A percentile compares a stretch with the other conserved stretches of the same genome.
These are phyloP conservation scores for Ceraclea dissimilis DNA, from an alignment of 2,888 invertebrate species.

Conservation along the genomic window DNA sequence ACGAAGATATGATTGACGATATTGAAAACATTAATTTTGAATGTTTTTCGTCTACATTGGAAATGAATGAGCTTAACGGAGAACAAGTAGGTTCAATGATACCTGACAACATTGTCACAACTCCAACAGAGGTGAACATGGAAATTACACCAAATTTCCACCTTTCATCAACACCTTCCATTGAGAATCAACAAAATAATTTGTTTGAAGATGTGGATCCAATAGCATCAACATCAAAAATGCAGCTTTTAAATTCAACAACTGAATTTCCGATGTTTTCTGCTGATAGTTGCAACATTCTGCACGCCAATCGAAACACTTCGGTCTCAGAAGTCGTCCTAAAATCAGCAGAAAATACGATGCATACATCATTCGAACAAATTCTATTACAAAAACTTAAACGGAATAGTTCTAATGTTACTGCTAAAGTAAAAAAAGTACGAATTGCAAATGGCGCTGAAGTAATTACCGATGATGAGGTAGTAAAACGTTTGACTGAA, in stretches of 20 bases:
- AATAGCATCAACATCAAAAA: slow-evolving; percentile 1
- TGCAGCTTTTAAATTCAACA: background rate
- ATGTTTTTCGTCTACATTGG: background rate
- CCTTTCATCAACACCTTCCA: background rate
- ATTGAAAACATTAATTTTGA: slow-evolving; percentile 1
- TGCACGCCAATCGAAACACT: background rate
- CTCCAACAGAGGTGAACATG: background rate
- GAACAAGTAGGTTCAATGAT: slow-evolving; percentile 2
- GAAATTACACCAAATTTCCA: background rate
- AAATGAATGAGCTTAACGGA: background rate
- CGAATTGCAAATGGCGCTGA: background rate
- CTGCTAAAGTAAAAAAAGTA: background rate
- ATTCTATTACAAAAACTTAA: background rate
- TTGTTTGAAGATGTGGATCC: background rate
- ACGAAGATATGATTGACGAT: slow-evolving; percentile 1
- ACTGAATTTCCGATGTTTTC: background rate
- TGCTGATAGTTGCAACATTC: slow-evolving; percentile 1
- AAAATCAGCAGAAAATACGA: background rate
- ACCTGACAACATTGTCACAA: background rate
- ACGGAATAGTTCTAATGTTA: background rate
- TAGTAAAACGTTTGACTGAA: background rate
- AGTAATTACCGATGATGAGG: background rate
- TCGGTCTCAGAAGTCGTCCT: background rate
- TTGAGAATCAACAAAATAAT: slow-evolving; percentile 2
- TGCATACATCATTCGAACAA: background rate